A percentile compares a stretch with the other conserved stretches of the same genome.
These are phyloP conservation scores for Drosophila tripunctata DNA, from an alignment of 2,888 invertebrate genomes.

Conservation along the genomic window DNA sequence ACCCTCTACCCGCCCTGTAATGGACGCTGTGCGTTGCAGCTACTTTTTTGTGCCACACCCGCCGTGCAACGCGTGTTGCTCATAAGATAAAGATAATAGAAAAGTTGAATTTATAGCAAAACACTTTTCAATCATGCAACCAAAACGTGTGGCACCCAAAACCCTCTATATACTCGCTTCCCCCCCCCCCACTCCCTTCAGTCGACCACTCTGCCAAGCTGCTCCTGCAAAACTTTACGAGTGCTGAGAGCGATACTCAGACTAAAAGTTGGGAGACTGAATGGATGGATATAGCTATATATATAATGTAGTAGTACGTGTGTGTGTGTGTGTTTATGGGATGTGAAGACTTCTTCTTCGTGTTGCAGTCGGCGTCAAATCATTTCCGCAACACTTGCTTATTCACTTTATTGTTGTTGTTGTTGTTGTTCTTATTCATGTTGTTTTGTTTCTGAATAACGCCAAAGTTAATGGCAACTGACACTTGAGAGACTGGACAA, in stretches of 20 bases:
- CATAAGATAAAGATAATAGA: conserved; percentile 73
- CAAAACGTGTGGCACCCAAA: conserved; percentile 44
- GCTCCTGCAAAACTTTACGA: not conserved
- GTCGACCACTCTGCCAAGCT: too few species aligned
- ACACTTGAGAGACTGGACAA: not conserved
- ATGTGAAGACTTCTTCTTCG: conserved; percentile 32
- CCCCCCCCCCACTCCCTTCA: not conserved
- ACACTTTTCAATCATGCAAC: conserved; percentile 76
- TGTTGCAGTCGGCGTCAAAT: conserved; percentile 58
- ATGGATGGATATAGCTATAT: not conserved
- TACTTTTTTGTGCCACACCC: conserved; percentile 29
- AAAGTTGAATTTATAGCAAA: conserved; percentile 74
- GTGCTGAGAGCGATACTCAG: not conserved
- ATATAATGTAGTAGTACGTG: not conserved
- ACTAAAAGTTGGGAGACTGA: conserved; percentile 8
- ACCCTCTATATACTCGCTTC: not conserved
- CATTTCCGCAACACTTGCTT: conserved; percentile 78
- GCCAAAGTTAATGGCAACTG: conserved; percentile 42
- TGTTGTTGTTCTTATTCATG: conserved; percentile 21
- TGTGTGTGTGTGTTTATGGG: conserved; percentile 1
- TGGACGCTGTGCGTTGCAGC: conserved; percentile 41
- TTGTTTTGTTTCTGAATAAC: conserved; percentile 47
- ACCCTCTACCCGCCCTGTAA: conserved; percentile 21
- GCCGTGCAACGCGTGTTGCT: conserved; percentile 60
- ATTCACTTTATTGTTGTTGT: conserved; percentile 46